Conservation (phyloP, 2,888 invertebrate genomes). For the Athrips mouffetella region DNA sequence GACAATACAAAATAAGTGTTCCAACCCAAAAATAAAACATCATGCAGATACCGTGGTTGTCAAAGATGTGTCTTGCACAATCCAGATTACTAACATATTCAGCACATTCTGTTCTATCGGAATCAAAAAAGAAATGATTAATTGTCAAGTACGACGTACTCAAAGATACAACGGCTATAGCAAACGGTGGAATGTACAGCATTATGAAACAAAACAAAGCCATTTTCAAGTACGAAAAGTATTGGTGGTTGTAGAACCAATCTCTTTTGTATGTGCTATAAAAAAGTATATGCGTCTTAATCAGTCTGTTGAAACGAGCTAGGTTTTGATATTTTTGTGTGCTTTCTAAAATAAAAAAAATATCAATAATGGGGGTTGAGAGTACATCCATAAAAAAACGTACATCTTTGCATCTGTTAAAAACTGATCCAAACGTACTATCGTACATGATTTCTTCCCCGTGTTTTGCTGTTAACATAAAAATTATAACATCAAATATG, state of each 20-base stretch:
- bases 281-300: slow-evolving; percentile 44
- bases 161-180: not conserved
- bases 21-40: too few relatives aligned
- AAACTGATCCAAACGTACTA: slow-evolving; percentile 44
- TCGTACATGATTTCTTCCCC: not conserved
- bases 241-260: too few relatives aligned
- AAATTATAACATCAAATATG: slow-evolving; percentile 45
- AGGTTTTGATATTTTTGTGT: not conserved
- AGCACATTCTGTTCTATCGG: not conserved
- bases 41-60: too few relatives aligned
- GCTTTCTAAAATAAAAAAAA: slow-evolving; percentile 20
- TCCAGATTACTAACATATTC: too few relatives aligned
- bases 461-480: slow-evolving; percentile 43
- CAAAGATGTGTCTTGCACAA: too few relatives aligned
- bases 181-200: not conserved
- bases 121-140: not conserved
- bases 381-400: slow-evolving; percentile 50
- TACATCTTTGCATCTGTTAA: slow-evolving; percentile 42
- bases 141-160: not conserved
- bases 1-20: too few relatives aligned
- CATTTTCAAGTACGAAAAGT: too few relatives aligned
- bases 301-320: slow-evolving; percentile 35
- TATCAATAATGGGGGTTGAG: slow-evolving; percentile 50
- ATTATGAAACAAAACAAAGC: not conserved
- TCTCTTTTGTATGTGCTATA: slow-evolving; percentile 10